Evolutionary conservation across 1,140 invertebrate species (phyloP).

Genomic region (Formica selysi): DNA sequence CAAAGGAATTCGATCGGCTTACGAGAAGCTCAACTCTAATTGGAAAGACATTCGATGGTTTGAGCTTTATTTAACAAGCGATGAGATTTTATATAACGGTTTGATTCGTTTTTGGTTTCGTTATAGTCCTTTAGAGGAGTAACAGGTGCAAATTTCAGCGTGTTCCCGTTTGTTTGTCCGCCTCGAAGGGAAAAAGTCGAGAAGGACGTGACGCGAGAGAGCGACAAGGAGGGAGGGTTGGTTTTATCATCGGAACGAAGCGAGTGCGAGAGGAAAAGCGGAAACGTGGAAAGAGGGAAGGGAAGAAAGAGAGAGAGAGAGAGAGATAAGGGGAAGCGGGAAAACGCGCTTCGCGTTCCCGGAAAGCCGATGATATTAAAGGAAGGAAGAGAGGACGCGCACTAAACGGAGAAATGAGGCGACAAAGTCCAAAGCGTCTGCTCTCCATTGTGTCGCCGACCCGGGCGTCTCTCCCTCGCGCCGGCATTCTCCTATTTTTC

Average conservation of each 20-base stretch:
- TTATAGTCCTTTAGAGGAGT: neutral
- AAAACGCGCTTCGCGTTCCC: slow-evolving; percentile 47
- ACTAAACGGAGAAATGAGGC: slow-evolving; percentile 69
- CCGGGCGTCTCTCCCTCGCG: neutral
- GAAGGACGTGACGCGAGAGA: neutral
- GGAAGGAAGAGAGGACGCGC: slow-evolving; percentile 49
- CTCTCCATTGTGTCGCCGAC: slow-evolving; percentile 67
- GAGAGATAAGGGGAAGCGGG: slow-evolving; percentile 9
- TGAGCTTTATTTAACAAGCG: slow-evolving; percentile 5
- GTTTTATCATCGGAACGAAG: slow-evolving; percentile 48
- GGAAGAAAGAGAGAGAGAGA: slow-evolving; percentile 18
- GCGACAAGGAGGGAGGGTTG: neutral
- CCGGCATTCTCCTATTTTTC: slow-evolving; percentile 38
- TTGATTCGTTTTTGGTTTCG: neutral
- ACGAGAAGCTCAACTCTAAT: neutral
- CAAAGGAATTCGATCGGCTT: slow-evolving; percentile 4
- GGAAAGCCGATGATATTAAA: slow-evolving; percentile 75
- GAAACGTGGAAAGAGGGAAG: neutral
- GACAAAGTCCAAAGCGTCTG: slow-evolving; percentile 70
- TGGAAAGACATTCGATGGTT: neutral
- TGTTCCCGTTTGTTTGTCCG: slow-evolving; percentile 29
- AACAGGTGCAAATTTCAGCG: slow-evolving; percentile 41
- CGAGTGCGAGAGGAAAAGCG: slow-evolving; percentile 6
- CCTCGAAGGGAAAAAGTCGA: slow-evolving; percentile 37
- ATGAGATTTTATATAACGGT: neutral